phyloP scores from a whole-genome alignment of 2,113 vertebrate species.

The Astur gentilis region DNA sequence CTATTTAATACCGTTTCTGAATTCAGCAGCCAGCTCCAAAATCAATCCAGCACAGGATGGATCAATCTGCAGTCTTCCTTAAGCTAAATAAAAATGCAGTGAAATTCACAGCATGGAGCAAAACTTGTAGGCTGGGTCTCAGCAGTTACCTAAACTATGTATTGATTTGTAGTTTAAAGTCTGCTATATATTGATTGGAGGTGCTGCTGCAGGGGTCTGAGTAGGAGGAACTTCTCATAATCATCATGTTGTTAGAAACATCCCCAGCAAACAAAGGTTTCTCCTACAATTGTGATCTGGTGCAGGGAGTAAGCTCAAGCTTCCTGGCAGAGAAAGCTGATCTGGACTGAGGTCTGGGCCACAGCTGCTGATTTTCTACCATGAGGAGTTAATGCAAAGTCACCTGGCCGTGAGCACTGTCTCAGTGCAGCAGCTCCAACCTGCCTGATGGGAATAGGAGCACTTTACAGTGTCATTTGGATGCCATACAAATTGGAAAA shows the following conservation, averaged over 20 bases:
- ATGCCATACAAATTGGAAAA: fast-evolving
- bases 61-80: background rate
- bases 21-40: background rate
- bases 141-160: background rate
- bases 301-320: background rate
- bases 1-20: background rate
- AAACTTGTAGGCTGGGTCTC: background rate
- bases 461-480: background rate
- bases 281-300: background rate
- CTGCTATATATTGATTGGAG: background rate
- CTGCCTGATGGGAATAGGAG: background rate
- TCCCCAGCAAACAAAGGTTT: background rate
- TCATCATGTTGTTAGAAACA: background rate
- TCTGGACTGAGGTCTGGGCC: background rate
- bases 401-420: background rate
- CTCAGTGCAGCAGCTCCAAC: background rate
- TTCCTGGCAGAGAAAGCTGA: background rate
- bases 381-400: background rate
- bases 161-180: background rate
- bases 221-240: background rate
- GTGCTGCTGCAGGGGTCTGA: background rate
- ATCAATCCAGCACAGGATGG: background rate
- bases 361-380: background rate
- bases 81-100: background rate
- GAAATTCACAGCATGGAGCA: background rate